Conservation (phyloP, 2,113 vertebrate genomes). For the Pogonocichla stellata region DNA sequence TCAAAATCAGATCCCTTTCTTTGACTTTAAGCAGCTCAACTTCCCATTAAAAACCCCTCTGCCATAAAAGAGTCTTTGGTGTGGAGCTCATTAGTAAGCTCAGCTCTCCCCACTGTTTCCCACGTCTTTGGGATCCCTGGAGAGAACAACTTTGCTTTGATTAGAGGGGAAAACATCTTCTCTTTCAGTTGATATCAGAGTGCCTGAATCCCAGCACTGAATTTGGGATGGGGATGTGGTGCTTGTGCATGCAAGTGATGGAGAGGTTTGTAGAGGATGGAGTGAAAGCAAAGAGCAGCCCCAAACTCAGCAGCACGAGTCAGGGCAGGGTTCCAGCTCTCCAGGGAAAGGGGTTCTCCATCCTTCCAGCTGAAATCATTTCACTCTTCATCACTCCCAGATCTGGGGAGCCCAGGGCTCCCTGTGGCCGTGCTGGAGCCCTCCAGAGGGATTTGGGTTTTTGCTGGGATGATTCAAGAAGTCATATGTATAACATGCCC, state of each 20-base stretch:
- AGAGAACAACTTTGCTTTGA: neutral
- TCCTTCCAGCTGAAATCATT: fast-evolving
- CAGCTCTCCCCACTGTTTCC: neutral
- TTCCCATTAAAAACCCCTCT: neutral
- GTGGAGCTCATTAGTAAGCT: neutral
- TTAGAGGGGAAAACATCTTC: neutral
- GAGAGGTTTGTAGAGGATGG: neutral
- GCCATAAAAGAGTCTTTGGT: neutral
- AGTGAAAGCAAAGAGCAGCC: neutral
- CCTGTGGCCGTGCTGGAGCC: neutral
- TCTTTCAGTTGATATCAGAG: neutral
- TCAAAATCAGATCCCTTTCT: neutral
- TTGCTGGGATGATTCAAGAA: neutral
- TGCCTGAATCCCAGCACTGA: neutral
- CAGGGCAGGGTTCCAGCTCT: neutral
- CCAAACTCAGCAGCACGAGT: neutral
- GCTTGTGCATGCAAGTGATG: neutral
- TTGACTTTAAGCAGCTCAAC: neutral
- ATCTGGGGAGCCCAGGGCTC: neutral
- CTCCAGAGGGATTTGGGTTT: neutral
- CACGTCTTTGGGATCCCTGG: neutral
- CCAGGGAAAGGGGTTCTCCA: neutral
- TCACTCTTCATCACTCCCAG: neutral
- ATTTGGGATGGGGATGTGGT: neutral
- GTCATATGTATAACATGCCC: fast-evolving